Percentiles rank a stretch among this genome's conserved stretches.
Conservation (phyloP, 2,113 vertebrate species). For the Hemibagrus wyckioides region DNA sequence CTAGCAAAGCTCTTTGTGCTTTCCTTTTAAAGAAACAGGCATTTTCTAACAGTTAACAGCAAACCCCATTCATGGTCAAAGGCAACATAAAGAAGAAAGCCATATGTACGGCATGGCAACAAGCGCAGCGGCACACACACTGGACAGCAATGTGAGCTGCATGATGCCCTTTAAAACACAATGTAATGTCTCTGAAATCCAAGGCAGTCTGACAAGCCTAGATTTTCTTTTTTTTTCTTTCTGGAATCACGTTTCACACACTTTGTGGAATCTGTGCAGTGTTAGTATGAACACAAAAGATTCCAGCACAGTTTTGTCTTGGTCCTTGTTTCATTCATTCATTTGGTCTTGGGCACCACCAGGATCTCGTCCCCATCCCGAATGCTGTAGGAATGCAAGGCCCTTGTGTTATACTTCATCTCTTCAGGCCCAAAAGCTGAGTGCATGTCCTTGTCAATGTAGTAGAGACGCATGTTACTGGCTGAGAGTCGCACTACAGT, state of each 20-base stretch:
- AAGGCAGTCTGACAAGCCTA: slow-evolving; percentile 17
- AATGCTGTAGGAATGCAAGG: slow-evolving; percentile 92
- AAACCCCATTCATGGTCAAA: slow-evolving; percentile 22
- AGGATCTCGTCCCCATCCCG: slow-evolving; percentile 92
- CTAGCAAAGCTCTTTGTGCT: slow-evolving; percentile 40
- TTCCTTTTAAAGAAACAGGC: slow-evolving; percentile 29
- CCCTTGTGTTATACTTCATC: slow-evolving; percentile 89
- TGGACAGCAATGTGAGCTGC: slow-evolving; percentile 18
- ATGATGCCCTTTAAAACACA: slow-evolving; percentile 21
- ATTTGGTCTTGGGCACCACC: slow-evolving; percentile 92
- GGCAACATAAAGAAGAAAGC: slow-evolving; percentile 21
- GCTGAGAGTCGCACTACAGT: slow-evolving; percentile 86
- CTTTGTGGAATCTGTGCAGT: slow-evolving; percentile 7
- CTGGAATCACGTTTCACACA: slow-evolving; percentile 22
- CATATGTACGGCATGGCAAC: slow-evolving; percentile 23
- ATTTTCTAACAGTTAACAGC: slow-evolving; percentile 8
- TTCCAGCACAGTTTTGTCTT: slow-evolving; percentile 24
- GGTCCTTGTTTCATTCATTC: slow-evolving; percentile 52
- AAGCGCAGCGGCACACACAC: slow-evolving; percentile 15
- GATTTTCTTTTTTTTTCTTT: neutral
- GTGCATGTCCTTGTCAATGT: slow-evolving; percentile 85
- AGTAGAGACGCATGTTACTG: slow-evolving; percentile 93
- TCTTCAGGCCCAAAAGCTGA: slow-evolving; percentile 90
- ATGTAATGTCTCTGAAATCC: neutral
- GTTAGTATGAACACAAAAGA: slow-evolving; percentile 17